Percentiles rank a stretch among this genome's conserved stretches.
phyloP scores from a whole-genome alignment of 2,797 vertebrate genomes.

The Anomalospiza imberbis region DNA sequence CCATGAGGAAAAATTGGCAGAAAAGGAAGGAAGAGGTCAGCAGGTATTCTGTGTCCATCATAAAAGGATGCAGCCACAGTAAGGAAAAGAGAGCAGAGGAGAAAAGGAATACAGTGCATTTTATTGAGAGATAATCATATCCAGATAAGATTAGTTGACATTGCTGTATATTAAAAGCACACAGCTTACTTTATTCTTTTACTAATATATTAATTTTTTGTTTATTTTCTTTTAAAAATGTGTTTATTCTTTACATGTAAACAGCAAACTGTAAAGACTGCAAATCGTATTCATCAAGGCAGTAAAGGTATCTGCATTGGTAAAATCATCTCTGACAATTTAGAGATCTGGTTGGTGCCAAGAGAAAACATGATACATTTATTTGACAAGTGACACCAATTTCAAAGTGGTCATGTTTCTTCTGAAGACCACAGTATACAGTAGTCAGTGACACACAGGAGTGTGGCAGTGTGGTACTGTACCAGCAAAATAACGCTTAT shows the following conservation, averaged over 20 bases:
- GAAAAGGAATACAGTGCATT: neutral
- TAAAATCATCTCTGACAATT: neutral
- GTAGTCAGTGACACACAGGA: neutral
- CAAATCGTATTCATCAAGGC: neutral
- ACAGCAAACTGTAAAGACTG: neutral
- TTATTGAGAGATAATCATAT: neutral
- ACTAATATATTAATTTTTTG: neutral
- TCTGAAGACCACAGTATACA: neutral
- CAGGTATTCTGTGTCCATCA: neutral
- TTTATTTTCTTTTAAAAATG: neutral
- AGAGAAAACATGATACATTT: neutral
- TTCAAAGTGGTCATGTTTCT: neutral
- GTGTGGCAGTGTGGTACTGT: neutral
- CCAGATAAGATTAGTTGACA: neutral
- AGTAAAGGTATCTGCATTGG: neutral
- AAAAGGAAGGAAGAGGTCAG: neutral
- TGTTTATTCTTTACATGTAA: neutral
- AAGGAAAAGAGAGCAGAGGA: neutral
- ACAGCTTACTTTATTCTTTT: neutral
- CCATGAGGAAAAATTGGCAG: neutral
- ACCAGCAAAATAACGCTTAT: neutral
- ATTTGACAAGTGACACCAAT: neutral
- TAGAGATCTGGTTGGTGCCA: neutral
- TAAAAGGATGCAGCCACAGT: neutral
- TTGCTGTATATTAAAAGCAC: neutral